Evolutionary conservation across 2,797 vertebrate genomes (phyloP), one percentile per base, ranked within the genome.

Genomic region (Halcyon badia): DNA sequence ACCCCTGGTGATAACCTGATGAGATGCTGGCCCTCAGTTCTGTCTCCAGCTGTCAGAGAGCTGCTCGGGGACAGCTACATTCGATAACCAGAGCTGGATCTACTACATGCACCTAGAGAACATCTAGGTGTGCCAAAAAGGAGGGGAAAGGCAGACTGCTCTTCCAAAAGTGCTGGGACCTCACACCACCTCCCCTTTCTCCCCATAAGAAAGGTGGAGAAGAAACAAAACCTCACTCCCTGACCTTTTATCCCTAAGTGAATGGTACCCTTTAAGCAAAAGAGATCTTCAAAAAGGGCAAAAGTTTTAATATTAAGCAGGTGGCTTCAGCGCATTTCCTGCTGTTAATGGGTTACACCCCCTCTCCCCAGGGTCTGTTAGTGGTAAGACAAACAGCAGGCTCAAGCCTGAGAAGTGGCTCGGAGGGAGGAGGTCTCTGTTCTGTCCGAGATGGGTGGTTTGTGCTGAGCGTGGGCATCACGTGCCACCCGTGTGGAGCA

Each of bases 211-310:
- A 65, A 42, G 33, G 65, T 9, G 30, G 62, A 77, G 69, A 76
- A 89, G 62, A 66, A 91, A 80, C 15, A 58, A 68, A 81, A 86
- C 6, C 51, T 60, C 56, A 30, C 58, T 91, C 84, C 83, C 75
- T 80, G 84, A 57, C 60, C 73, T 71, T 82, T 49, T 69, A 42
- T 54, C 49, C 88, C 62, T 49, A 93, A 51, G 69, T 60, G 93
- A 90, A 91, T 11, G n/a, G 83, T 54, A 66, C 83, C 94, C 92
- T 94, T 91, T 68, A 69, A 83, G 87, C 28, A 65, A 87, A 54
- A 42, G 24, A 49, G 68, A 77, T 79, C 68, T 79, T 83, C 44
- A 39, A 10, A 44, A 93, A 87, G 76, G 92, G 75, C 42, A 5
- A 1, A 52, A 57, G 66, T 78, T 94, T 89, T 52, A 83, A 76